Evolutionary conservation across 2,113 vertebrate species (phyloP), one percentile per base, ranked within the genome.

Genomic region (Tragelaphus imberbis): DNA sequence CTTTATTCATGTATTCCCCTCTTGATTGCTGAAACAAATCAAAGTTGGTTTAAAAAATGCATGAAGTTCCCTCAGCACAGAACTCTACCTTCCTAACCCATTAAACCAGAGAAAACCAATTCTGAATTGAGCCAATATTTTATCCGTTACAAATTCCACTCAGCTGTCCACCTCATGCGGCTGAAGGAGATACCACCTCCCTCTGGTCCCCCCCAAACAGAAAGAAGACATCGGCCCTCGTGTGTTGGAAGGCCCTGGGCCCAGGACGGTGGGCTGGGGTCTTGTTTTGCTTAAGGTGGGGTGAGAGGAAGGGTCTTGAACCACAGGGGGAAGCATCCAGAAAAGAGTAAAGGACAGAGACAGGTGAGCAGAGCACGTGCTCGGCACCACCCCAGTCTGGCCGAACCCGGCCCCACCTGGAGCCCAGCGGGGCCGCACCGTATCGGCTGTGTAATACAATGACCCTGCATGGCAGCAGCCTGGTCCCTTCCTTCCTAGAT

Each of bases 401-500:
- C 1, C 23, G 40, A 65, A 16, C 77, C 87, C 92, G 19, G 0
- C 97, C 85, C 95, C 95, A 98, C 98, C 97, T 97, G 97, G 88
- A 88, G 82, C 44, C 61, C 19, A 5, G 53, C 6, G 0, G 15
- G 9, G 92, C 79, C 1, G 1, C 47, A 63, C 12, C 5, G 27
- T 19, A 68, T 33, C 21, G 30, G 84, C 81, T 19, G 33, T 75
- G 55, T 61, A 55, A 55, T 36, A 33, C 49, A 80, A 95, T 40
- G 84, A 5, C 58, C 68, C 87, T 51, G 94, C 63, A 15, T 15
- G 88, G 75, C 75, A 55, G 81, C 80, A 17, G 56, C 51, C 2
- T 0, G 15, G 94, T 55, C 97, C 86, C 84, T 97, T 97, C 94
- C 97, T 97, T 98, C 98, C 97, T 97, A 97, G 91, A 97, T 94